Conservation (phyloP, 2,113 vertebrate genomes). For the Oncorhynchus masou region DNA sequence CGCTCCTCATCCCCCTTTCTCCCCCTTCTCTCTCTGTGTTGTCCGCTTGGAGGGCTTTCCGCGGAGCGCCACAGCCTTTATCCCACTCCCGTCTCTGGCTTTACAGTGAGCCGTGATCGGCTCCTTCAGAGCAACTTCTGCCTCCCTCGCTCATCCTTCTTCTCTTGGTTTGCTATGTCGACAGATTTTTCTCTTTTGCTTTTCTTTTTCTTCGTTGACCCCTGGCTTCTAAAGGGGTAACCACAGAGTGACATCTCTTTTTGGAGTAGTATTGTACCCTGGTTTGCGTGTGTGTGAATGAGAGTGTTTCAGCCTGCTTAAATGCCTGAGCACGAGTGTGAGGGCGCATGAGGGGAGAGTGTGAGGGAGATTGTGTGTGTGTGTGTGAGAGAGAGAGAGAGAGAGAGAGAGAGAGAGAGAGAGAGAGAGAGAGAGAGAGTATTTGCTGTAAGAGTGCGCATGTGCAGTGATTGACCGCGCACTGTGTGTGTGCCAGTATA, state of each 20-base stretch:
- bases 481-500: neutral
- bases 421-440: neutral
- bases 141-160: conserved; percentile 24
- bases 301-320: no score
- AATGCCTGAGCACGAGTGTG: no score
- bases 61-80: neutral
- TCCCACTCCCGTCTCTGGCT: neutral
- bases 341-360: no score
- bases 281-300: no score
- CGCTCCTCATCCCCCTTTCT: conserved; percentile 14
- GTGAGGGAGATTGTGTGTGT: neutral
- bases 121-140: conserved; percentile 42
- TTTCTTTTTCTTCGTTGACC: conserved; percentile 38
- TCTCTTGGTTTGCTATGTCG: conserved; percentile 32
- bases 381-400: neutral
- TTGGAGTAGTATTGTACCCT: neutral
- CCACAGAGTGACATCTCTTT: conserved; percentile 34
- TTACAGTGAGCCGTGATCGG: conserved; percentile 19
- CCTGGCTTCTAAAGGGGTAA: conserved; percentile 45
- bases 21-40: conserved; percentile 1
- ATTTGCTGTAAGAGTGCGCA: conserved; percentile 19
- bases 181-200: conserved; percentile 57
- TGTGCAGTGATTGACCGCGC: neutral
- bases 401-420: neutral
- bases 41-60: neutral